Evolutionary conservation across 2,888 invertebrate genomes (phyloP).

Genomic region (Cenopis cana): DNA sequence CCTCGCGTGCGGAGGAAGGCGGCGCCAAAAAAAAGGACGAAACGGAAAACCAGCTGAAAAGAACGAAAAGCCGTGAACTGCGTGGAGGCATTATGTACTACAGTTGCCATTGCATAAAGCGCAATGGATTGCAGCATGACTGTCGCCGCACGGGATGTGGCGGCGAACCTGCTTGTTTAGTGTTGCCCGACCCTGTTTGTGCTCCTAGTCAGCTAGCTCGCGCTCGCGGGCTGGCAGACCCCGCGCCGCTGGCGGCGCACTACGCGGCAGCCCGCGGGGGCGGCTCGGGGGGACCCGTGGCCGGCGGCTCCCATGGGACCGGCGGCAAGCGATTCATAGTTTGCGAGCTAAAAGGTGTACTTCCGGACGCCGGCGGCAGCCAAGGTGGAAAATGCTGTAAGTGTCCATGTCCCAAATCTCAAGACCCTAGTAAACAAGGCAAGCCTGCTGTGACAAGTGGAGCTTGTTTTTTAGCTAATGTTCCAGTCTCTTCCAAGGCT

Average conservation of each 20-base stretch:
- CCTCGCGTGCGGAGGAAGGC: constrained; percentile 64
- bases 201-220: constrained; percentile 81
- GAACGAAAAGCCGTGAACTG: constrained; percentile 82
- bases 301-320: constrained; percentile 51
- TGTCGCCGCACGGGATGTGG: constrained; percentile 84
- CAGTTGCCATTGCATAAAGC: constrained; percentile 85
- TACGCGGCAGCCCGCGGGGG: constrained; percentile 56
- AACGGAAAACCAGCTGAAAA: constrained; percentile 76
- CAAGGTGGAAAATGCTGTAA: constrained; percentile 73
- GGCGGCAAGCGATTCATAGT: constrained; percentile 76
- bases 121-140: constrained; percentile 86
- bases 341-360: constrained; percentile 75
- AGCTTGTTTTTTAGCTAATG: constrained; percentile 50
- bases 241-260: constrained; percentile 68
- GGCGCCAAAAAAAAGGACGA: constrained; percentile 72
- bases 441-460: constrained; percentile 37
- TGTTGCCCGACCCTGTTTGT: constrained; percentile 83
- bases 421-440: constrained; percentile 47
- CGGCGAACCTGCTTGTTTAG: constrained; percentile 81
- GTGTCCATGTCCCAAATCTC: constrained; percentile 56
- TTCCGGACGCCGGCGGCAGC: constrained; percentile 60
- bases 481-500: constrained; percentile 38
- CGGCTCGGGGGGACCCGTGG: constrained; percentile 53
- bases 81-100: constrained; percentile 83
- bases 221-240: constrained; percentile 75